Percentiles rank a stretch among this genome's conserved stretches.
Conservation (phyloP, 2,888 invertebrate species). For the Yponomeuta sedellus region DNA sequence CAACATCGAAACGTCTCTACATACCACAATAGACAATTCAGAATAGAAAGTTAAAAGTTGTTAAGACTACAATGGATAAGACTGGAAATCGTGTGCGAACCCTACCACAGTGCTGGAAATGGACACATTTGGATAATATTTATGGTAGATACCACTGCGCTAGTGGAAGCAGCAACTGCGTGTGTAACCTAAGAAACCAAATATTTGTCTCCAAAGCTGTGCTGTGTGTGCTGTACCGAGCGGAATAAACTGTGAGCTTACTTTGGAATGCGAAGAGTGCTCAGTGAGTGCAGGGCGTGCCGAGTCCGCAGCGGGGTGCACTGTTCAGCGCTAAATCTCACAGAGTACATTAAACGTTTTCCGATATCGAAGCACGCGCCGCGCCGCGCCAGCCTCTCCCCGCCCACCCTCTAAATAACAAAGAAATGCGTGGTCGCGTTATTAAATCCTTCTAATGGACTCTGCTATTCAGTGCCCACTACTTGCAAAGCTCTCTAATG, state of each 20-base stretch:
- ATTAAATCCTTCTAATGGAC: conserved; percentile 63
- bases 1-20: no score
- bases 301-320: conserved; percentile 31
- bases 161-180: not conserved
- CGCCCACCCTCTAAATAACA: conserved; percentile 65
- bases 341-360: conserved; percentile 67
- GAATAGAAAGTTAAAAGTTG: no score
- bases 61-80: no score
- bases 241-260: conserved; percentile 13
- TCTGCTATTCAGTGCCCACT: conserved; percentile 53
- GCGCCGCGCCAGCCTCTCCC: conserved; percentile 29
- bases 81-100: not conserved
- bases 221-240: conserved; percentile 1
- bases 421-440: conserved; percentile 66
- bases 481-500: conserved; percentile 8
- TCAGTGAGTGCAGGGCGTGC: conserved; percentile 12
- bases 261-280: conserved; percentile 12
- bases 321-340: conserved; percentile 51
- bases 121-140: not conserved
- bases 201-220: conserved; percentile 11
- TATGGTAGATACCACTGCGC: not conserved
- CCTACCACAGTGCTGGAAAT: not conserved
- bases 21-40: no score
- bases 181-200: conserved; percentile 4
- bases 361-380: conserved; percentile 66